phyloP scores from a whole-genome alignment of 2,113 vertebrate genomes.

The Stigmatopora argus region DNA sequence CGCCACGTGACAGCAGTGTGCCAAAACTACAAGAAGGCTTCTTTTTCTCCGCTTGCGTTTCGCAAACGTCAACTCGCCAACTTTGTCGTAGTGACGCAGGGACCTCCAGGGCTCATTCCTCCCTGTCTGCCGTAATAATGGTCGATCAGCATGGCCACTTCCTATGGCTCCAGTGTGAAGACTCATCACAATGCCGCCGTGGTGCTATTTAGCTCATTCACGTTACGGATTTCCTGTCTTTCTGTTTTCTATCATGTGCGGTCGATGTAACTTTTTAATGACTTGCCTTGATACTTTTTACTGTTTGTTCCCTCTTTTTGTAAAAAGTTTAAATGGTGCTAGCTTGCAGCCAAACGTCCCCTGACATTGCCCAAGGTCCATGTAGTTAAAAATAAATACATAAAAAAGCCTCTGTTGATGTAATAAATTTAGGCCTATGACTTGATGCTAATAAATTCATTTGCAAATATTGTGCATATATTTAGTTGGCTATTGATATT shows the following conservation, averaged over 20 bases:
- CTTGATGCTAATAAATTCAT: neutral
- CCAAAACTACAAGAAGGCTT: neutral
- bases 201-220: neutral
- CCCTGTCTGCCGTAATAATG: neutral
- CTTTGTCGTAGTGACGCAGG: neutral
- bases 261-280: neutral
- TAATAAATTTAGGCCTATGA: neutral
- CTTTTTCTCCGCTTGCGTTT: neutral
- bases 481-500: neutral
- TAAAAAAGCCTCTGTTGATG: neutral
- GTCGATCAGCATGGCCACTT: neutral
- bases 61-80: neutral
- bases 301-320: neutral
- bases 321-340: neutral
- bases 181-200: neutral
- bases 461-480: neutral
- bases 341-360: neutral
- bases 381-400: neutral
- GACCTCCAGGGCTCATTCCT: neutral
- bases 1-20: neutral
- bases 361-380: neutral
- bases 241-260: neutral
- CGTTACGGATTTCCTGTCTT: neutral
- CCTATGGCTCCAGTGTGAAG: conserved; percentile 2
- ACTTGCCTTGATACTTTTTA: neutral